Conservation (phyloP, 2,113 vertebrate genomes). For the Chiloscyllium plagiosum region DNA sequence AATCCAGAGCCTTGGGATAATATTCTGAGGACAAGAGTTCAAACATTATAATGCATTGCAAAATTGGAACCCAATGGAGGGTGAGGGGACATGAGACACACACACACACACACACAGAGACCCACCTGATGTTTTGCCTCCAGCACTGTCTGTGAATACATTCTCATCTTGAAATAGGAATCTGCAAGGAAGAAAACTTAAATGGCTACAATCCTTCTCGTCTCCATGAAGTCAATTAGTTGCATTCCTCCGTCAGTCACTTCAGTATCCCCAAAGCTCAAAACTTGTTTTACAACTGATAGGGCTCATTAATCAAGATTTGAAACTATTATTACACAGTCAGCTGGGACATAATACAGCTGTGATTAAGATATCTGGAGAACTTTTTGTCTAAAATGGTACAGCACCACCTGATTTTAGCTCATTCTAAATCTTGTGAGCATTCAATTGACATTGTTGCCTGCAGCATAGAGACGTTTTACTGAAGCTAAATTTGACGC, state of each 20-base stretch:
- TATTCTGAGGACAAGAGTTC: no score
- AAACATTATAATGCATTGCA: no score
- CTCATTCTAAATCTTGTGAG: neutral
- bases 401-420: neutral
- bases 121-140: no score
- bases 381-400: neutral
- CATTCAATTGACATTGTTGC: neutral
- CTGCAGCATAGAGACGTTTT: neutral
- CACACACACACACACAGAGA: neutral
- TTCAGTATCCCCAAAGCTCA: neutral
- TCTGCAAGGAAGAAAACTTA: neutral
- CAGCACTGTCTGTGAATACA: neutral
- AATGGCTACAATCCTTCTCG: neutral
- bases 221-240: conserved; percentile 9
- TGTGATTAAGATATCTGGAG: conserved; percentile 6
- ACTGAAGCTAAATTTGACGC: neutral
- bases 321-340: conserved; percentile 15
- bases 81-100: no score
- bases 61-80: no score
- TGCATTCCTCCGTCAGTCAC: neutral
- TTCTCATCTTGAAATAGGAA: neutral
- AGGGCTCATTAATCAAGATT: conserved; percentile 24
- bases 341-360: conserved; percentile 18
- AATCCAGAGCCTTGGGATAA: no score
- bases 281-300: conserved; percentile 12